Base-by-base conservation (phyloP, 1,140 invertebrate species). In the Triops longicaudatus region DNA sequence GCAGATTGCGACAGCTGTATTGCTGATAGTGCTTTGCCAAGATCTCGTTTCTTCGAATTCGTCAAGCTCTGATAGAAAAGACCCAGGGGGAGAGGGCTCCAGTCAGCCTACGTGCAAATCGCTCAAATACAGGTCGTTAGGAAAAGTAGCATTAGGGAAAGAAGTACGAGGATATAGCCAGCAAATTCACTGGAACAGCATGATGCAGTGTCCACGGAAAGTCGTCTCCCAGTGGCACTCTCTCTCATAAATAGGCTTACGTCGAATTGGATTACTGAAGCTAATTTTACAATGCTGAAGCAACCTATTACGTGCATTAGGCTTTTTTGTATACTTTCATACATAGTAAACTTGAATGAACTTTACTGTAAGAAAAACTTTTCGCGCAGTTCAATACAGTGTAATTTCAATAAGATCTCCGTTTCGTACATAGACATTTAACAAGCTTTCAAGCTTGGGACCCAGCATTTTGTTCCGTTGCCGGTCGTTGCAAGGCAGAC, bases 181-280 rank as follows among this genome's bases (percentile, higher is more conserved):
- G 26, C 71, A 73, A n/a, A 77, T 77, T 42, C 76, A 77, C 27
- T 77, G 76, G 76, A 77, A 77, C 76, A 77, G 76, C 76, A 73
- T 73, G 17, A n/a, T 77, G 28, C 71, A 77, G 71, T 73, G 72
- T 31, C 76, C 76, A 1, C 72, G 76, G 41, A 31, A 72, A 41
- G 72, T 44, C 26, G 43, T 77, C n/a, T 37, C 63, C 6, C 76
- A 77, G 27, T 77, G 76, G 76, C 76, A 77, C 42, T 37, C 27
- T 12, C 72, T 77, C 14, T 22, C 50, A 1, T 63, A 63, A 63
- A 63, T 22, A 17, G 3, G 50, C 14, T 63, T 10, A 63, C 17
- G 22, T 63, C 14, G 6, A 63, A 63, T 63, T 63, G 22, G 50
- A 63, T 63, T 63, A 17, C 50, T n/a, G 22, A 22, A 63, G 50